Evolutionary conservation across 2,113 vertebrate species (phyloP), one percentile per base, ranked within the genome.

Genomic region (Pteropus alecto): DNA sequence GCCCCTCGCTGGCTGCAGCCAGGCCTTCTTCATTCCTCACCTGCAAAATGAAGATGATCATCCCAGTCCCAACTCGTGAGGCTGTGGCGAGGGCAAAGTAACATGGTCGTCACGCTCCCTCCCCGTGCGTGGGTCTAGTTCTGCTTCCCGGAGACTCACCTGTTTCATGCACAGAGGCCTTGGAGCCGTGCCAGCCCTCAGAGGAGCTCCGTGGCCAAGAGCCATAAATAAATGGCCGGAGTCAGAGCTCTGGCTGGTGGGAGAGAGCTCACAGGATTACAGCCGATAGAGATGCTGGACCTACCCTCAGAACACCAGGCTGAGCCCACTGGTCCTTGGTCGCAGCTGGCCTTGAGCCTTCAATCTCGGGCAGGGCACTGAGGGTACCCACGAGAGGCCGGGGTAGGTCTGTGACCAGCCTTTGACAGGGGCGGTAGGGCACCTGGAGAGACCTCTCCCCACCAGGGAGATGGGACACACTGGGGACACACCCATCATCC

Each of bases 181-280:
- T 82, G 87, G 86, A 18, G 46, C 5, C 6, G 3, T 21, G 90
- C 79, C 86, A 71, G 86, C 15, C 60, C 8, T 30, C 8, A 0
- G 1, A 22, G 73, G 28, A 0, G 3, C 76, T 63, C 56, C 3
- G 63, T 22, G 46, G 79, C 67, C 0, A 0, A 24, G 88, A 21
- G 16, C 74, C 30, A 12, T 14, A 51, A 51, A 2, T 2, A 13
- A 35, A 13, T 2, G 24, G 70, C 61, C 0, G 71, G 56, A n/a
- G 35, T 48, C 41, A 4, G 79, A 19, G 16, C 38, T 22, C 79
- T 3, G 79, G 61, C 33, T 3, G 22, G 3, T 0, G 33, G 41
- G 3, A 16, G 22, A 54, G 48, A 26, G 3, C 8, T 7, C 22
- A 0, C 0, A 0, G 54, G 22, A 35, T 5, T 4, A 10, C 0